Base-by-base conservation (phyloP, 2,888 invertebrate genomes). In the Tenthredo scrophulariae region DNA sequence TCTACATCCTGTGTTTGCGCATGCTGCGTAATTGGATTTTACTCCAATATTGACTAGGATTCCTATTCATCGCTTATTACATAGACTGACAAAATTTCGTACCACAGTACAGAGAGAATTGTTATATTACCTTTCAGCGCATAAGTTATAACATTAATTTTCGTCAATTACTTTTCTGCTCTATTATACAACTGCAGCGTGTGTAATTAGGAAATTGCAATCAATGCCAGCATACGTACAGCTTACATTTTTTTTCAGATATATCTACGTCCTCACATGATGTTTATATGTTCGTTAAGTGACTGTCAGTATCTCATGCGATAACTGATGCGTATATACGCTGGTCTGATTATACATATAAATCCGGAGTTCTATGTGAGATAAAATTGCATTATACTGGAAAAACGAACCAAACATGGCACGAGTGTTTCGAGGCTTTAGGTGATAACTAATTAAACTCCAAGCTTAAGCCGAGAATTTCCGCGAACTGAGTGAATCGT, bases 11-110 rank as follows among this genome's bases (percentile, higher is more conserved):
- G 87, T 90, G 88, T 89, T 89, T 90, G 88, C 89, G 85, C 88
- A 86, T 88, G 88, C 88, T 87, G 87, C 88, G 88, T 91, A 91
- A 91, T 91, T 91, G 90, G 89, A 91, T 90, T 91, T 90, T 40
- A 72, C 82, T 80, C 43, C 70, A 82, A 82, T 85, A 85, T 85
- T 70, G 67, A 26, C 80, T 43, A 79, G 54, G 77, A 84, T 84
- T 74, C 40, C 65, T 74, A 82, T 85, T 85, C 67, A 50, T 10
- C 46, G 26, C 70, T 83, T 50, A 83, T 67, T 83, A 83, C 29
- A 67, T 80, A 40, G 37, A 37, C 62, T 62, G 80, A 54, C 22
- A 15, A 37, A 40, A 80, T 40, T 40, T 22, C 9, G 15, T n/a
- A 37, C 15, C 15, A 62, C 22, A 3, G 22, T 5, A 77, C 72